Evolutionary conservation across 1,140 invertebrate species (phyloP), one percentile per base, ranked within the genome.

Genomic region (Heliconius eleuchia): DNA sequence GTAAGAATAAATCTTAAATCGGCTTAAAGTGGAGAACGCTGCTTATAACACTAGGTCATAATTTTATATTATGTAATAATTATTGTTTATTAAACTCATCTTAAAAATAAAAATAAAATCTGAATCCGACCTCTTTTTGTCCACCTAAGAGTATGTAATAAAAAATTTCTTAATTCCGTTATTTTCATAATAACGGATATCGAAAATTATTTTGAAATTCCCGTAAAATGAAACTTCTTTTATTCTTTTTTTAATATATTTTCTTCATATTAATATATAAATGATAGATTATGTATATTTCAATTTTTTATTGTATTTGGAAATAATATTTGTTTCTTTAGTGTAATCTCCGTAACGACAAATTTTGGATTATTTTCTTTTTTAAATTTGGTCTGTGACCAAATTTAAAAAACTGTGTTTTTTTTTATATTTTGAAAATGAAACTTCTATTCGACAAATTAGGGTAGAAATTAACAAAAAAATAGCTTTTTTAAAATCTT

Each of bases 401-500:
- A 23, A 23, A 23, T 23, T 23, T 23, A 23, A 23, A 23, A 23
- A 23, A 52, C 50, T 19, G 8, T 23, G 23, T 23, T 23, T 60
- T 60, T n/a, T 60, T n/a, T 23, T 5, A n/a, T 27, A 9, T 60
- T 23, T 60, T 60, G n/a, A 60, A 60, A 60, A 9, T 60, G 19
- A 6, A 23, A 23, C 55, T 60, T 11, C 2, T 9, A 60, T 60
- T 60, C n/a, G 55, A 66, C 27, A 57, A 66, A 66, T 30, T 66
- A 66, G 27, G 60, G 4, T 66, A 66, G 3, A 6, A 66, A 27
- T 30, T 16, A 66, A 27, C 11, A 23, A 66, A 66, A 27, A 66
- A 66, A 30, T 66, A 66, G 60, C 60, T 66, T 66, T 66, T 66
- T 66, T 66, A 66, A 66, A 66, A 30, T 8, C 60, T 66, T 30